Evolutionary conservation across 2,797 vertebrate genomes (phyloP).

Genomic region (Peromyscus eremicus): DNA sequence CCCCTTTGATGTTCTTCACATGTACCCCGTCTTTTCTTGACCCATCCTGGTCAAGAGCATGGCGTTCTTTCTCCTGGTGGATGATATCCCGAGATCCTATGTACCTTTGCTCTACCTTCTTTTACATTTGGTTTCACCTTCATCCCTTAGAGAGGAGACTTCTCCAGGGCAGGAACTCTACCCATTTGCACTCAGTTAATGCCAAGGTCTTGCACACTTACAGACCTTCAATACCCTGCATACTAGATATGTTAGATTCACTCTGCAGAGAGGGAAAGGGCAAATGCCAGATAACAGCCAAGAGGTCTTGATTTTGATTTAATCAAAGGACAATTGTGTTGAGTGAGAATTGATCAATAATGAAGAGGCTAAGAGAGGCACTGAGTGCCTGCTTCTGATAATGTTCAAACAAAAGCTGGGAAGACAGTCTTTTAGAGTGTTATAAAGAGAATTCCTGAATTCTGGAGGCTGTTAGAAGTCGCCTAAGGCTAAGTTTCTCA

Average conservation of each 20-base stretch:
- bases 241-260: background rate
- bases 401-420: background rate
- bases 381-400: background rate
- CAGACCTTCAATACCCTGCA: background rate
- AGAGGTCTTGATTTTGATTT: constrained; percentile 21
- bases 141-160: background rate
- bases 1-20: background rate
- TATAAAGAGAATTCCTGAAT: background rate
- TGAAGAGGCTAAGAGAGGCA: background rate
- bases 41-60: background rate
- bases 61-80: background rate
- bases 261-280: background rate
- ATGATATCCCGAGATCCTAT: background rate
- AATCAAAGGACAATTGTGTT: background rate
- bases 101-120: background rate
- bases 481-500: background rate
- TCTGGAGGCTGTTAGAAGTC: background rate
- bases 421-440: background rate
- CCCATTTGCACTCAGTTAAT: background rate
- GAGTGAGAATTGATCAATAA: background rate
- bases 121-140: background rate
- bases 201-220: background rate
- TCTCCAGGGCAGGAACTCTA: background rate
- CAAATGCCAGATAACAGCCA: background rate
- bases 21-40: background rate